Evolutionary conservation across 2,797 vertebrate genomes (phyloP), one percentile per base, ranked within the genome.

Genomic region (Otus scops): DNA sequence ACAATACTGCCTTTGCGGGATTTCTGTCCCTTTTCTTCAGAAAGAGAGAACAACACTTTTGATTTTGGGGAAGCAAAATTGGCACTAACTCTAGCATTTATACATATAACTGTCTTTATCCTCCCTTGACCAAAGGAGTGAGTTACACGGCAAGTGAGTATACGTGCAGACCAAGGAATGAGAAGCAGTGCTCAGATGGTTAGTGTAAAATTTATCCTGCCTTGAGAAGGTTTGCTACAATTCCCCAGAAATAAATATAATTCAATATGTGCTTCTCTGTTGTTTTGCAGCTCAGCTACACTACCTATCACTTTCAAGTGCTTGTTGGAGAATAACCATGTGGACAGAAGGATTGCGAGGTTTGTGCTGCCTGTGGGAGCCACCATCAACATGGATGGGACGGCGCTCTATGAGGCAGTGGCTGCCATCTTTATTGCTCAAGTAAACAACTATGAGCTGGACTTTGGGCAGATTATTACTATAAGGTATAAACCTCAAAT

Each of bases 221-320:
- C 70, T 20, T 39, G 13, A 76, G 47, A 50, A 70, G 36, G 5
- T 70, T 89, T 77, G 18, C 74, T 45, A 13, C 63, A 64, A 22
- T 34, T 38, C 22, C 57, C 27, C 22, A 32, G 22, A 34, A 79
- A 32, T 36, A 75, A 47, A 79, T 80, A 6, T 30, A 82, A 80
- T n/a, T 24, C 56, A 15, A 0, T 1, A 13, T 26, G 26, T 78
- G 16, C 10, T 60, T 50, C 32, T 75, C 20, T 45, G 26, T 54
- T 88, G 45, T 89, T 39, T 9, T 93, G 17, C 98, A 99, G 99
- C 97, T 99, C 99, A 85, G 99, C 99, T 98, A 99, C 99, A 5
- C 97, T 99, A 98, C 99, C 99, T 98, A 99, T 99, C 98, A 99
- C 99, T 97, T 99, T 99, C 96, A 99, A 99, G 99, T 99, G 99